Conservation (phyloP, 2,888 invertebrate genomes). For the Drosophila infuscata region DNA sequence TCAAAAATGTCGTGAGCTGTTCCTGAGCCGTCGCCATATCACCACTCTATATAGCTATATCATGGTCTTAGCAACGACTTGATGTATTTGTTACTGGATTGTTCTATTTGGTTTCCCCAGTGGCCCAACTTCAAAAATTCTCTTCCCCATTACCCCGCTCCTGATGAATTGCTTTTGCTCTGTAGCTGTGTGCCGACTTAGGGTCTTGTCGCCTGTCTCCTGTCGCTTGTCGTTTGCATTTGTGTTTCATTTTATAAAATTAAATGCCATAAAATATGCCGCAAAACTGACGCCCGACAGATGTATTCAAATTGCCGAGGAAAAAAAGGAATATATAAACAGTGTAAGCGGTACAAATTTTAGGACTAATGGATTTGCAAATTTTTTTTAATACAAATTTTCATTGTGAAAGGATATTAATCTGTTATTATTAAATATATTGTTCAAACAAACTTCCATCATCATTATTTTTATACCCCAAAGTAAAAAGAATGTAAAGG, state of each 20-base stretch:
- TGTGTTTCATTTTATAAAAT: background rate
- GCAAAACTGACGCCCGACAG: background rate
- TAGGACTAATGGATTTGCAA: background rate
- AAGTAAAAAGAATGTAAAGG: background rate
- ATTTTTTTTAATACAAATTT: background rate
- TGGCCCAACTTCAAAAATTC: background rate
- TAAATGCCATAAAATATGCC: background rate
- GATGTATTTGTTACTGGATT: background rate
- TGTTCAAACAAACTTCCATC: background rate
- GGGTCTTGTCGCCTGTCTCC: background rate
- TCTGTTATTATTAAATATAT: background rate
- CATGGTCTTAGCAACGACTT: background rate
- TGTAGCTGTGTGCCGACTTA: background rate
- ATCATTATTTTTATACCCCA: background rate
- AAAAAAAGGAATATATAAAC: background rate
- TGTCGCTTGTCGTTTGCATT: background rate
- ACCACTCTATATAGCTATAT: background rate
- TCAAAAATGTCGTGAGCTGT: background rate
- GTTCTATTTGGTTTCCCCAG: background rate
- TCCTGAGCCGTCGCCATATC: background rate
- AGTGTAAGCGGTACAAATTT: background rate
- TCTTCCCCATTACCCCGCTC: background rate
- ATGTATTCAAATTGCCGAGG: background rate
- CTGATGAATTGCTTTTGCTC: background rate
- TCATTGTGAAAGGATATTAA: background rate